Evolutionary conservation across 2,888 invertebrate genomes (phyloP).

Genomic region (Syritta pipiens): DNA sequence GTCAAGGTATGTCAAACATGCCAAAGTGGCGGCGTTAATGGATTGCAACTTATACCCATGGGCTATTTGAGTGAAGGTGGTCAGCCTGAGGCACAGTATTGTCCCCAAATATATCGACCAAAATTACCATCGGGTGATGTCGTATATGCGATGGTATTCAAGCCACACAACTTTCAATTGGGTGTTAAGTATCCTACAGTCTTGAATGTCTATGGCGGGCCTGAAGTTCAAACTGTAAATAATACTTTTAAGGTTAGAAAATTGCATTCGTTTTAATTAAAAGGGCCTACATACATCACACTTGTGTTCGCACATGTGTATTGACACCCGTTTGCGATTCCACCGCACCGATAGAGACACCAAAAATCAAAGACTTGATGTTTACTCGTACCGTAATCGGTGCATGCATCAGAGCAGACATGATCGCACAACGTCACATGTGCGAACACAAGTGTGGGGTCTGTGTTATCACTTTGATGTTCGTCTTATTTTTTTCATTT

Average conservation of each 20-base stretch:
- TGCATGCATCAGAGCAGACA: too few relatives aligned
- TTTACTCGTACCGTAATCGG: too few relatives aligned
- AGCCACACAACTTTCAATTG: slow-evolving; percentile 85
- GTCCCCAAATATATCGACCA: slow-evolving; percentile 87
- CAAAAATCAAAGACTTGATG: too few relatives aligned
- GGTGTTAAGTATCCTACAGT: slow-evolving; percentile 91
- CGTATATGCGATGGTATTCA: slow-evolving; percentile 93
- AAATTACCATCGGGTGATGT: slow-evolving; percentile 85
- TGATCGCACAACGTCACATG: too few relatives aligned
- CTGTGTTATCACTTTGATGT: too few relatives aligned
- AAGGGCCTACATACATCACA: too few relatives aligned
- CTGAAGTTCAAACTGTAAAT: slow-evolving; percentile 97
- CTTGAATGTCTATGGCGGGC: slow-evolving; percentile 98
- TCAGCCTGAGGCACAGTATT: slow-evolving; percentile 82
- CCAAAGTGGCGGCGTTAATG: slow-evolving; percentile 84
- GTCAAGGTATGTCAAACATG: slow-evolving; percentile 84
- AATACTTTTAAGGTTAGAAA: slow-evolving; percentile 92
- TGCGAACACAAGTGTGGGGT: too few relatives aligned
- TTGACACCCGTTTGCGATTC: too few relatives aligned
- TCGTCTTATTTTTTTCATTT: neutral
- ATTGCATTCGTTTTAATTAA: too few relatives aligned
- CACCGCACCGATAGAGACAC: too few relatives aligned
- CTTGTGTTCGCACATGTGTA: too few relatives aligned
- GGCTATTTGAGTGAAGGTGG: slow-evolving; percentile 87
- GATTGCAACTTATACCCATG: slow-evolving; percentile 84